Percentiles rank a stretch among this genome's conserved stretches.
These are phyloP conservation scores for Anastatus disparis DNA, from an alignment of 1,140 invertebrate species.

Conservation along the genomic window DNA sequence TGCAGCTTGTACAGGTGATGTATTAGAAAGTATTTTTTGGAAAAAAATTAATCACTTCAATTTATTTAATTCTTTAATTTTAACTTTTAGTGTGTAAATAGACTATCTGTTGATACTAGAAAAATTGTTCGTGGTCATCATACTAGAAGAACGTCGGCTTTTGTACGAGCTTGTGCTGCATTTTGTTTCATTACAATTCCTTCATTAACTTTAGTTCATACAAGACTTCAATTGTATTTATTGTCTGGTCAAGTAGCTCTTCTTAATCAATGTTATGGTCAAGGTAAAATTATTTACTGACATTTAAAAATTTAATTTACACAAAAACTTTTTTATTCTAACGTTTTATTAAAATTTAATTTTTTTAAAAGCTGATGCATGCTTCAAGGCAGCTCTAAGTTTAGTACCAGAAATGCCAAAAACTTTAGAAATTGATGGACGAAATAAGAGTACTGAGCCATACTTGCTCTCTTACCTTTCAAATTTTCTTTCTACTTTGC, in stretches of 20 bases:
- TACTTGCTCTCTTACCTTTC: constrained; percentile 79
- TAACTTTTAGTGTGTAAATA: constrained; percentile 78
- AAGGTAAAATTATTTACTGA: constrained; percentile 72
- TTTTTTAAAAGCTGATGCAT: constrained; percentile 83
- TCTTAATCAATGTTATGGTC: constrained; percentile 89
- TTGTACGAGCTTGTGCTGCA: constrained; percentile 93
- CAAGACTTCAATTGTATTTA: constrained; percentile 86
- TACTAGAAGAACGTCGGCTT: constrained; percentile 83
- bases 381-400: constrained; percentile 87
- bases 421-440: constrained; percentile 80
- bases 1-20: constrained; percentile 84
- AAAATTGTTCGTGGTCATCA: constrained; percentile 80
- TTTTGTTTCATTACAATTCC: constrained; percentile 97
- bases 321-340: constrained; percentile 9
- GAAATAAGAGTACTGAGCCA: constrained; percentile 76
- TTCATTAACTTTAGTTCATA: constrained; percentile 81
- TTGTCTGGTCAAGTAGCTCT: constrained; percentile 89
- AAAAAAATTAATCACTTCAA: too few relatives aligned
- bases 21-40: constrained; percentile 5
- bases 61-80: constrained; percentile 23
- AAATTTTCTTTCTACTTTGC: constrained; percentile 84
- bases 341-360: too few relatives aligned
- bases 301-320: constrained; percentile 11
- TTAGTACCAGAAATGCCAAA: constrained; percentile 82
- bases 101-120: constrained; percentile 78